Conservation (phyloP, 2,113 vertebrate genomes). For the Mesitornis unicolor region DNA sequence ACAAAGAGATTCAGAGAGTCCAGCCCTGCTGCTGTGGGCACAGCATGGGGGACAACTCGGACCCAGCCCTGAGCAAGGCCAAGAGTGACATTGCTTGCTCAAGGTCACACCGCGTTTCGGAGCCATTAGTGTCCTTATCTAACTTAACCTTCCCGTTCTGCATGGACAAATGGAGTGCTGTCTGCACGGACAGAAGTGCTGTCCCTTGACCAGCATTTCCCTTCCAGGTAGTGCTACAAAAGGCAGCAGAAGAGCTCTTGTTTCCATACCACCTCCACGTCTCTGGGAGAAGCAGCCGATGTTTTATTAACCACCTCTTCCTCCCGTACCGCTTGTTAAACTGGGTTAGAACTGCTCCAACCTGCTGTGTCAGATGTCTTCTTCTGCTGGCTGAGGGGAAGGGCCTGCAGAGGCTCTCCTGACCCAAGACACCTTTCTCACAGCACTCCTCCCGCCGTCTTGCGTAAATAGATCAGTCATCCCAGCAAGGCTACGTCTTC, state of each 20-base stretch:
- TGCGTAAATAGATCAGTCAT: conserved; percentile 30
- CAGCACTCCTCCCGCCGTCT: not conserved
- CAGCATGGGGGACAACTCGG: not conserved
- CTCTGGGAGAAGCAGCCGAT: not conserved
- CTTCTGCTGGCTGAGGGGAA: not conserved
- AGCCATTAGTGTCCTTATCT: not conserved
- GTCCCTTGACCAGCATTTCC: not conserved
- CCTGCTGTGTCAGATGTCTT: conserved; percentile 28
- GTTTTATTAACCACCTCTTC: conserved; percentile 47
- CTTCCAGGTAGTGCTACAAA: conserved; percentile 8
- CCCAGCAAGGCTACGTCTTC: not conserved
- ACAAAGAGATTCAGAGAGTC: not conserved
- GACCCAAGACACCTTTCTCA: conserved; percentile 28
- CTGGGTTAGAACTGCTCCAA: conserved; percentile 23
- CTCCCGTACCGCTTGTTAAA: conserved; percentile 4
- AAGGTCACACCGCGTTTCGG: not conserved
- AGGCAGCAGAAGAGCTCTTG: not conserved
- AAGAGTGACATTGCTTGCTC: rapidly evolving
- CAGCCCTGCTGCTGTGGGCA: not conserved
- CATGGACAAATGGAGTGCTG: not conserved
- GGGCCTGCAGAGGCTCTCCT: not conserved
- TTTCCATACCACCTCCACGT: not conserved
- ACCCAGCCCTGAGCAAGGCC: not conserved
- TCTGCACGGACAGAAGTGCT: not conserved
- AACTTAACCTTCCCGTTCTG: not conserved